Base-by-base conservation (phyloP, 1,140 invertebrate species). In the Gerris buenoi region DNA sequence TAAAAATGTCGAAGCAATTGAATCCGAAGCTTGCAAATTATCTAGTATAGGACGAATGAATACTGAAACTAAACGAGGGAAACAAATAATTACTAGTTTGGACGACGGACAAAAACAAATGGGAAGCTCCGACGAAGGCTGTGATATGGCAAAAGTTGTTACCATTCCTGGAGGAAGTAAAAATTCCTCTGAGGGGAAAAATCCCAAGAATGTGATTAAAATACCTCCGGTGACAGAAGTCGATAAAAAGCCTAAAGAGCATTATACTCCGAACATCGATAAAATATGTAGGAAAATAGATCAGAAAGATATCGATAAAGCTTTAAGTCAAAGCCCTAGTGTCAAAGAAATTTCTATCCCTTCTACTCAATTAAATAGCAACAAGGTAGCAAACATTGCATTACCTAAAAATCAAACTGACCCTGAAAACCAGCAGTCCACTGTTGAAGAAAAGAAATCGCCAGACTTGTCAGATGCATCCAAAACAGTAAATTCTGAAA, bases 111-210 rank as follows among this genome's bases (percentile, higher is more conserved):
- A 60, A 22, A 60, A 60, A 60, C 15, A 60, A 22, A 25, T 60
- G 23, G 58, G 58, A 5, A 60, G 23, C 10, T 13, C 23, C 3
- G 58, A 60, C 5, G 58, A 60, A 15, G 5, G 23, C 58, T 60
- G 58, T 60, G 58, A 60, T 60, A 60, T 60, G 23, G 58, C 58
- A 25, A 60, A 60, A 22, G 23, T 60, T 25, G 58, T 60, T 60
- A 60, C 58, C 23, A 25, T 60, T 25, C 58, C 58, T 5, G 58
- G 58, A 5, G 23, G 58, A 14, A 60, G 5, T 60, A 60, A 22
- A 60, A 25, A 5, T 60, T 60, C 58, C 23, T 15, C 23, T 22
- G 58, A 60, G 23, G 23, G 23, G 10, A 60, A 15, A 22, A 25
- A 60, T 22, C 23, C 58, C 5, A 15, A 15, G 15, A 60, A 60